Evolutionary conservation across 1,140 invertebrate species (phyloP).

Genomic region (Nebria ingens): DNA sequence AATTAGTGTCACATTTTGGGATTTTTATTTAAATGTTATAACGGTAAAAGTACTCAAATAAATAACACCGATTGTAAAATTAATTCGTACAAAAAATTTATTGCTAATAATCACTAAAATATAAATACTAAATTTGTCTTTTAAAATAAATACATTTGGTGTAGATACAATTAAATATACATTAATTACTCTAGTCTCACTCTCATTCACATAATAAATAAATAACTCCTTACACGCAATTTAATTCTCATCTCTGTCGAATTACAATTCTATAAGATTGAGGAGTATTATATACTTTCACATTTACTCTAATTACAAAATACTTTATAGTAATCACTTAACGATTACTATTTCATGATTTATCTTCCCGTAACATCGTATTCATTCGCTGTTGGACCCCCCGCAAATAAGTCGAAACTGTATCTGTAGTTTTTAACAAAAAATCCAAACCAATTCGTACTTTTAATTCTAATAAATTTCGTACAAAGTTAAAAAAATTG

Average conservation of each 20-base stretch:
- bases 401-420: conserved; percentile 33
- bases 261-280: too few species aligned
- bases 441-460: conserved; percentile 37
- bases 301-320: conserved; percentile 4
- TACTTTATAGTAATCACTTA: neutral
- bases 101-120: too few species aligned
- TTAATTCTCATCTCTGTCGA: too few species aligned
- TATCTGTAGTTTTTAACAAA: conserved; percentile 36
- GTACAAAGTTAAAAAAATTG: conserved; percentile 28
- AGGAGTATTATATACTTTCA: neutral
- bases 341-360: neutral
- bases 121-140: too few species aligned
- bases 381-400: conserved; percentile 20
- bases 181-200: neutral
- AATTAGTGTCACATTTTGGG: too few species aligned
- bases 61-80: too few species aligned
- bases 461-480: conserved; percentile 38
- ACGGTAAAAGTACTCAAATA: too few species aligned
- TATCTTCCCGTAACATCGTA: conserved; percentile 27
- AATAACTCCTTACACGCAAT: neutral
- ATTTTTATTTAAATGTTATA: too few species aligned
- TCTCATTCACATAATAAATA: neutral
- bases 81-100: too few species aligned
- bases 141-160: too few species aligned
- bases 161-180: neutral